Evolutionary conservation across 2,888 invertebrate genomes (phyloP).

Genomic region (Amblyteles armatorius): DNA sequence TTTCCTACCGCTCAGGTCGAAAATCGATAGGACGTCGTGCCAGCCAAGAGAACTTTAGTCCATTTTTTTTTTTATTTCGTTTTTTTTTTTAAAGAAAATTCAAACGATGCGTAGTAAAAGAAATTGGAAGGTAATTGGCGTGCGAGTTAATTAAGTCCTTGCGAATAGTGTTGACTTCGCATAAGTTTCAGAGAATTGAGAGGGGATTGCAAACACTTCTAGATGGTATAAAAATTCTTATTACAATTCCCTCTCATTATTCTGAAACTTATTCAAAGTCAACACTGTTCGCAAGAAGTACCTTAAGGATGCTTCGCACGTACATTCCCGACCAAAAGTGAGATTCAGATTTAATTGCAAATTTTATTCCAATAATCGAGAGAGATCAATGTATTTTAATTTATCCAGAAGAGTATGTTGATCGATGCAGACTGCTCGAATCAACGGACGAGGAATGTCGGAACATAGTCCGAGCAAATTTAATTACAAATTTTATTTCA

Average conservation of each 20-base stretch:
- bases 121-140: background rate
- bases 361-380: no score
- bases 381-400: no score
- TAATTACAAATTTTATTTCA: no score
- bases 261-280: no score
- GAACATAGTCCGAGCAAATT: background rate
- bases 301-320: no score
- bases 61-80: background rate
- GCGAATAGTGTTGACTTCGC: background rate
- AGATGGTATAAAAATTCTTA: background rate
- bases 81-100: background rate
- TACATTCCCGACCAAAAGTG: no score
- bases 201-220: no score
- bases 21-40: slow-evolving; percentile 67
- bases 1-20: slow-evolving; percentile 58
- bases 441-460: background rate
- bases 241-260: no score
- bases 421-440: background rate
- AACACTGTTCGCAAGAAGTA: no score
- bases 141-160: background rate
- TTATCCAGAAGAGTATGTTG: background rate
- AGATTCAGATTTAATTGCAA: no score
- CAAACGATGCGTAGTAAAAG: background rate
- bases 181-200: background rate
- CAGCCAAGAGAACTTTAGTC: background rate